Evolutionary conservation across 2,888 invertebrate species (phyloP).

Genomic region (Biston betularia): DNA sequence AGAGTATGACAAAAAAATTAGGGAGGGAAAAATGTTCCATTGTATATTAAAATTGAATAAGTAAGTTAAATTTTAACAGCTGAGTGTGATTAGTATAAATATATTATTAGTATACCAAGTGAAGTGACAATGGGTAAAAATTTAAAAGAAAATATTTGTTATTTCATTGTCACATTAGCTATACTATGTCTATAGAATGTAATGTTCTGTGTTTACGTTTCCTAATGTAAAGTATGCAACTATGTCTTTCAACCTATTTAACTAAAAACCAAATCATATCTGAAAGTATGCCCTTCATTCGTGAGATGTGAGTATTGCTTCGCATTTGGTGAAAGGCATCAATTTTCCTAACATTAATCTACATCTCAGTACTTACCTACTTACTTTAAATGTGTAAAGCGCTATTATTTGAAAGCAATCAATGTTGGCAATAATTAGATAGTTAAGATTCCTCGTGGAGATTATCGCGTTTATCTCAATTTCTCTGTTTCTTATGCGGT

Average conservation of each 20-base stretch:
- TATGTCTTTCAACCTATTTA: not conserved
- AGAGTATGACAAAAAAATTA: too few relatives aligned
- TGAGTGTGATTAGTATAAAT: too few relatives aligned
- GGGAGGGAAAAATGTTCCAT: too few relatives aligned
- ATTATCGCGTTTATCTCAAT: slow-evolving; percentile 50
- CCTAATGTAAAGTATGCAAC: not conserved
- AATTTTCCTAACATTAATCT: slow-evolving; percentile 34
- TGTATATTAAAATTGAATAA: too few relatives aligned
- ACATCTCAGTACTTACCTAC: slow-evolving; percentile 25
- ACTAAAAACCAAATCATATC: slow-evolving; percentile 1
- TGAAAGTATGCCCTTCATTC: slow-evolving; percentile 23
- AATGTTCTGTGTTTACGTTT: too few relatives aligned
- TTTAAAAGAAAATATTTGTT: too few relatives aligned
- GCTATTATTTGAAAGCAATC: slow-evolving; percentile 37
- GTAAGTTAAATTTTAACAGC: too few relatives aligned
- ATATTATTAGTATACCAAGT: too few relatives aligned
- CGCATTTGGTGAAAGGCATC: slow-evolving; percentile 28
- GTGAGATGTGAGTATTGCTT: slow-evolving; percentile 13
- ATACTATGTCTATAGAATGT: too few relatives aligned
- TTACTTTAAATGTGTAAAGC: slow-evolving; percentile 27
- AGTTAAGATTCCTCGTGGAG: slow-evolving; percentile 30
- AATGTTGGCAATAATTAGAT: slow-evolving; percentile 31
- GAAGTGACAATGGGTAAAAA: too few relatives aligned
- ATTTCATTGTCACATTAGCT: too few relatives aligned
- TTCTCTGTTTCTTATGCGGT: slow-evolving; percentile 43